Conservation (phyloP, 2,113 vertebrate genomes). For the Hydrochoerus hydrochaeris region DNA sequence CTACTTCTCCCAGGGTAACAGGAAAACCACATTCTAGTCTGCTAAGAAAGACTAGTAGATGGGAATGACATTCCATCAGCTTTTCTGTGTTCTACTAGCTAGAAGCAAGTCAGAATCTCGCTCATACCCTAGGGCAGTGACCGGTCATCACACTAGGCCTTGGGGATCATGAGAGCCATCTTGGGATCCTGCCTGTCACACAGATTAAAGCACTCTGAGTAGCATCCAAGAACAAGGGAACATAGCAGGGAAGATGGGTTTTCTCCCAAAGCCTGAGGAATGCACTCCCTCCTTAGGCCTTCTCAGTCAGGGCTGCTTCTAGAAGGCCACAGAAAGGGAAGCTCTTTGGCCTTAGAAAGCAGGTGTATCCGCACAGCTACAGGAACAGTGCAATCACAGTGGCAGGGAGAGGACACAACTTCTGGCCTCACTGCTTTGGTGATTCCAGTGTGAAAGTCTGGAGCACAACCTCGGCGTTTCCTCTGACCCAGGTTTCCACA, state of each 20-base stretch:
- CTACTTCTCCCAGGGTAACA: background rate
- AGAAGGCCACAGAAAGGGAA: background rate
- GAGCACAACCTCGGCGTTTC: background rate
- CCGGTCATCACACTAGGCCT: rapidly evolving
- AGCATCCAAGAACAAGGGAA: background rate
- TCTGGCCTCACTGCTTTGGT: background rate
- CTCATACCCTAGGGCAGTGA: background rate
- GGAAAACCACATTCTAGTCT: background rate
- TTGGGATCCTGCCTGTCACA: background rate
- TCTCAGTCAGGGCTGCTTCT: background rate
- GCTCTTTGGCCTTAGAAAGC: background rate
- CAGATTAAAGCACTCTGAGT: background rate
- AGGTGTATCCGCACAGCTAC: background rate
- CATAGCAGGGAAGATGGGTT: background rate
- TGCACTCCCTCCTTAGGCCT: background rate
- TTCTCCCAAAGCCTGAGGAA: background rate
- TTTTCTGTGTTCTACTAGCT: background rate
- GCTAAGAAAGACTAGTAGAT: background rate
- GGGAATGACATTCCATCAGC: background rate
- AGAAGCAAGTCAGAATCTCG: background rate
- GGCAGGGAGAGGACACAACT: background rate
- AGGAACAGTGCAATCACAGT: background rate
- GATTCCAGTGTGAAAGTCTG: background rate
- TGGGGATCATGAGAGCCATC: too few species aligned
- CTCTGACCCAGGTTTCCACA: background rate